Percentiles rank a stretch among this genome's conserved stretches.
Conservation (phyloP, 1,140 invertebrate species). For the Campoletis sonorensis region DNA sequence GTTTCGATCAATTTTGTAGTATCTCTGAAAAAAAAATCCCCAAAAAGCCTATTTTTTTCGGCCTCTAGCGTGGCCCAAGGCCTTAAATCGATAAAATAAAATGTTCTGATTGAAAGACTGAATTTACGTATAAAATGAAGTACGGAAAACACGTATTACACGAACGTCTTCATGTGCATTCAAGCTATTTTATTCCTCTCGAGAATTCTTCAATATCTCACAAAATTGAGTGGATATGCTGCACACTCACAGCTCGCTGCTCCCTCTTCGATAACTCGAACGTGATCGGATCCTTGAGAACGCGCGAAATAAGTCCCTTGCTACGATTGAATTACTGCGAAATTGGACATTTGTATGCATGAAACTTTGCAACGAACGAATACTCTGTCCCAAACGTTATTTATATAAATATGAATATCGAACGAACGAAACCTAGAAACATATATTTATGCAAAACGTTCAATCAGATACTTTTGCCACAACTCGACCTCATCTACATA, state of each 20-base stretch:
- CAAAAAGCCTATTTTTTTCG: too few species aligned
- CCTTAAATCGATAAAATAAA: too few species aligned
- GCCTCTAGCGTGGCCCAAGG: too few species aligned
- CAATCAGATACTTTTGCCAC: not conserved
- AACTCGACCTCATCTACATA: constrained; percentile 46
- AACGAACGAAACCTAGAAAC: too few species aligned
- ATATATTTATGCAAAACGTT: not conserved
- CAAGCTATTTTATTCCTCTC: not conserved
- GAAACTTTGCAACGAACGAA: constrained; percentile 46
- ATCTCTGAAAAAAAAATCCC: too few species aligned
- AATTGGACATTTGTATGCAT: constrained; percentile 51
- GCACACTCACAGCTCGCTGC: too few species aligned
- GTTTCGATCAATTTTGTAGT: too few species aligned
- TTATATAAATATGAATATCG: not conserved
- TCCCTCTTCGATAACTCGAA: constrained; percentile 10
- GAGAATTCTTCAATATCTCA: constrained; percentile 29
- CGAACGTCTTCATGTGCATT: not conserved
- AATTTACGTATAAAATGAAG: not conserved
- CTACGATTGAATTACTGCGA: constrained; percentile 34
- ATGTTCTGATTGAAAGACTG: too few species aligned
- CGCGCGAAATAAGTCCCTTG: constrained; percentile 16
- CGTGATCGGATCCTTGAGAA: constrained; percentile 20
- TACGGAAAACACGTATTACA: not conserved
- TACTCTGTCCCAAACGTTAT: not conserved
- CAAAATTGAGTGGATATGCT: constrained; percentile 40